Base-by-base conservation (phyloP, 1,140 invertebrate genomes). In the Scaptomyza hsui region DNA sequence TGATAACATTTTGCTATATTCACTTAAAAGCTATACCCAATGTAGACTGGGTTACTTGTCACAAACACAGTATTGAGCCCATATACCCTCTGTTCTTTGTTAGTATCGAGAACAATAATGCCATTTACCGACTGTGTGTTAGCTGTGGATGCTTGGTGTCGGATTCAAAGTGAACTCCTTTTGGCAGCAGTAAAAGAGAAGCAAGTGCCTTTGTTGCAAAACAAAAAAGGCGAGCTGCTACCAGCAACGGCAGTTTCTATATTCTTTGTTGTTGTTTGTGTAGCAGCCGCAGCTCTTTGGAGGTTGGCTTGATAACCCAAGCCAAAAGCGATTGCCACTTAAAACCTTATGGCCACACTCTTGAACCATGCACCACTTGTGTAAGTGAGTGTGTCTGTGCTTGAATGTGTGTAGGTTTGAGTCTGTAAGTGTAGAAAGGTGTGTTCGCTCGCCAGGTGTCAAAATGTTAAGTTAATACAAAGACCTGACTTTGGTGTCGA, bases 381-480 rank as follows among this genome's bases (percentile, higher is more conserved):
- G 49, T 32, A 26, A 18, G 45, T 35, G 18, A 44, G 45, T 67
- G 24, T 21, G 21, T 24, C 26, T 49, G 26, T 53, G 67, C 48
- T 15, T 56, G 59, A 29, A 45, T 26, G 61, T 37, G 44, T 24
- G 60, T 39, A 26, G 26, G 19, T 29, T 7, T 53, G 32, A 37
- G 45, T 51, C 16, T 18, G 53, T 16, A 18, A 13, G 26, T 44
- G 24, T 29, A 21, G 56, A 51, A 74, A 29, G 80, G 68, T 61
- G 60, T 79, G 62, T 21, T 16, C 41, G 42, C 26, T 53, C 51
- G 60, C 59, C 24, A 44, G 78, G 75, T 85, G 81, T 81, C 81
- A 85, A 75, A 85, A 79, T 61, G 77, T 72, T 86, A 85, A 85
- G 73, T 86, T 81, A 85, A 88, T 85, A 72, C 82, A 72, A 76